Percentiles rank a stretch among this genome's conserved stretches.
phyloP scores from a whole-genome alignment of 2,888 invertebrate genomes.

The Mylabris sibirica region DNA sequence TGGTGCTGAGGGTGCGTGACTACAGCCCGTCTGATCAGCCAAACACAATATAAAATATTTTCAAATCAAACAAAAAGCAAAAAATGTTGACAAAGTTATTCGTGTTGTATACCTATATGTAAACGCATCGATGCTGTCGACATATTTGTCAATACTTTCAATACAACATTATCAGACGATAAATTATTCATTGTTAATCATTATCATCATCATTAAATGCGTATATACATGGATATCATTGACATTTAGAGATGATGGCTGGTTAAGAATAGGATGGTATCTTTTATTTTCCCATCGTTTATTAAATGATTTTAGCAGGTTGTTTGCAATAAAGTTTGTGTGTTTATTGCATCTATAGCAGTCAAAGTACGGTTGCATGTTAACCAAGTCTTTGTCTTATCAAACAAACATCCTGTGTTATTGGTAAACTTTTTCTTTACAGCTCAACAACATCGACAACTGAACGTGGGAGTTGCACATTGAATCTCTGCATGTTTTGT shows the following conservation, averaged over 20 bases:
- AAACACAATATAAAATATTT: slow-evolving; percentile 49
- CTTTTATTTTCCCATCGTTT: neutral
- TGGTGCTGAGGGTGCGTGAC: slow-evolving; percentile 45
- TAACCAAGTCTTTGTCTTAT: slow-evolving; percentile 16
- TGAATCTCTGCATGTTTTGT: slow-evolving; percentile 1
- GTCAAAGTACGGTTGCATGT: slow-evolving; percentile 10
- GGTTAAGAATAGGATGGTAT: neutral
- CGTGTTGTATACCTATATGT: slow-evolving; percentile 32
- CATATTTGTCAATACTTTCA: neutral
- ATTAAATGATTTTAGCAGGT: slow-evolving; percentile 10
- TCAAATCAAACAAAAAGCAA: slow-evolving; percentile 45
- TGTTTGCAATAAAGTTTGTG: slow-evolving; percentile 9
- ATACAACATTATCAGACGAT: neutral
- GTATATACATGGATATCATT: too few relatives aligned
- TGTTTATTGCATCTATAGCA: slow-evolving; percentile 3
- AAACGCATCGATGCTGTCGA: slow-evolving; percentile 9
- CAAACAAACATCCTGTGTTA: slow-evolving; percentile 14
- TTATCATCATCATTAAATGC: neutral
- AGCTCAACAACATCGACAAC: neutral
- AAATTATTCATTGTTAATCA: neutral
- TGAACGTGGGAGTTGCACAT: neutral
- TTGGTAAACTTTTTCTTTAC: slow-evolving; percentile 8
- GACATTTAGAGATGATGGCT: neutral
- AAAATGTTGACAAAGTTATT: slow-evolving; percentile 45
- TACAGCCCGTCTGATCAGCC: slow-evolving; percentile 39